phyloP scores from a whole-genome alignment of 2,113 vertebrate species.

The Elephantulus edwardii region DNA sequence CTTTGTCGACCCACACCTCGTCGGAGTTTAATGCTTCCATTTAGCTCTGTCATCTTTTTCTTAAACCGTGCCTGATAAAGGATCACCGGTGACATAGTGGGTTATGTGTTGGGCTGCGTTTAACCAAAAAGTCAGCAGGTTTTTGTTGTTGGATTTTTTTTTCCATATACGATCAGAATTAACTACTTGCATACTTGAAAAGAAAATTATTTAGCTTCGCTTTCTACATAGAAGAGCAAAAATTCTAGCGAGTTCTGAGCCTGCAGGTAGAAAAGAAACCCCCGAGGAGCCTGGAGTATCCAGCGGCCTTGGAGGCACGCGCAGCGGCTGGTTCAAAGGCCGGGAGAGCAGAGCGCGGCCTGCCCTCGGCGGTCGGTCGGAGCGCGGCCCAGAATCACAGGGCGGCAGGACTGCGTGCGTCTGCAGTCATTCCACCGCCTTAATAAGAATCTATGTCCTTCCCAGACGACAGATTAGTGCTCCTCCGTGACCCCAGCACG shows the following conservation, averaged over 20 bases:
- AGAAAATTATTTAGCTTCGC: background rate
- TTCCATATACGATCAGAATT: slow-evolving; percentile 33
- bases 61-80: background rate
- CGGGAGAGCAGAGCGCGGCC: background rate
- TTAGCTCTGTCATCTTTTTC: background rate
- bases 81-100: too few species aligned
- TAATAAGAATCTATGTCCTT: slow-evolving; percentile 68
- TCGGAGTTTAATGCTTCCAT: background rate
- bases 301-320: background rate
- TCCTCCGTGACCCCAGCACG: slow-evolving; percentile 61
- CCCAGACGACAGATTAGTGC: slow-evolving; percentile 44
- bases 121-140: too few species aligned
- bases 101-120: too few species aligned
- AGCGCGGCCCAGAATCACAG: slow-evolving; percentile 35
- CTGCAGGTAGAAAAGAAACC: background rate
- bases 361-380: background rate
- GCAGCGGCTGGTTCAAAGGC: slow-evolving; percentile 31
- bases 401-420: background rate
- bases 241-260: background rate
- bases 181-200: slow-evolving; percentile 29
- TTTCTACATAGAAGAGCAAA: slow-evolving; percentile 41
- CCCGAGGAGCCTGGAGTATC: slow-evolving; percentile 32
- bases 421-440: slow-evolving; percentile 56
- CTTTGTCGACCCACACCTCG: background rate
- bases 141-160: slow-evolving; percentile 11